Evolutionary conservation across 2,888 invertebrate species (phyloP), one percentile per base, ranked within the genome.

Genomic region (Brenthis daphne): DNA sequence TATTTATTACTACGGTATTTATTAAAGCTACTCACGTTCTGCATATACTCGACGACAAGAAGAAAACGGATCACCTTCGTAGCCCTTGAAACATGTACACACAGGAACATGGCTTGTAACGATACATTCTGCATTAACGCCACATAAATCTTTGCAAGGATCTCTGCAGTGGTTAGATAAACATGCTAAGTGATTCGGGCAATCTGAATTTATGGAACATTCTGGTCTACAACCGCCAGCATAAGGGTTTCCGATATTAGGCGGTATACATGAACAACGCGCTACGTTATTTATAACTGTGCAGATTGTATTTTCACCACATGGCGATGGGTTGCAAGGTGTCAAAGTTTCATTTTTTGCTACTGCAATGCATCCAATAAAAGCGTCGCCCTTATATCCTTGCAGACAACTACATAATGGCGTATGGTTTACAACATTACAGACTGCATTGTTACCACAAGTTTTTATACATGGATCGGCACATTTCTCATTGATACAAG

Each of bases 181-280:
- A 82, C 97, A 98, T 51, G 97, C 95, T 72, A 96, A 88, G 79
- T 95, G 94, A 75, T 94, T 95, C 6, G 96, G 94, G 83, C 98
- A 98, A 80, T 97, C 97, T 0, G 96, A 94, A 83, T 96, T 97
- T 74, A 95, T 94, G 13, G 96, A 94, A 85, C 98, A 98, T 88
- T 98, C 98, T 3, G 97, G 97, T 73, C 96, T 94, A 80, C 98
- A 98, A 48, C 97, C 97, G 20, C 96, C 96, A 16, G 95, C 94
- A 81, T 97, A 97, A 5, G 97, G 97, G 89, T 98, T 97, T 11
- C 98, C 98, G 73, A 96, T 95, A 80, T 97, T 97, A 4, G 97
- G 97, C 69, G 97, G 96, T 80, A 98, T 96, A 80, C 98, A 98
- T n/a, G 94, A 94, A 83, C 98, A 98, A 76, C 95, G 94, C 0